Evolutionary conservation across 2,113 vertebrate species (phyloP).

Genomic region (Psophia crepitans): DNA sequence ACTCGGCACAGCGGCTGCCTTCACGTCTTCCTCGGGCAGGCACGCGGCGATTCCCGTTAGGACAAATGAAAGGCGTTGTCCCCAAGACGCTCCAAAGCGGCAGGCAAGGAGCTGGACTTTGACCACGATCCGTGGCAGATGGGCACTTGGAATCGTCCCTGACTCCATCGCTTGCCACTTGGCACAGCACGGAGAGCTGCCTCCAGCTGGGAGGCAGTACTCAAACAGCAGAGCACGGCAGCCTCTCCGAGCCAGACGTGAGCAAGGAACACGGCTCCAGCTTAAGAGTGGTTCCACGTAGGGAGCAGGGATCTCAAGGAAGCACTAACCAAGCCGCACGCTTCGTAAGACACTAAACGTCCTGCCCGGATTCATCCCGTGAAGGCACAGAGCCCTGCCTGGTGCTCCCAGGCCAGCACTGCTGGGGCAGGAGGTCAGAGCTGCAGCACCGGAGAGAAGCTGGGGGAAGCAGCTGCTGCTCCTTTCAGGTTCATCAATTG

Average conservation of each 20-base stretch:
- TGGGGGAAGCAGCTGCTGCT: background rate
- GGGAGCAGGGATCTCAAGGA: background rate
- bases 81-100: background rate
- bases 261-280: background rate
- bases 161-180: background rate
- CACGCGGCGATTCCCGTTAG: background rate
- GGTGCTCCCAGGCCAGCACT: background rate
- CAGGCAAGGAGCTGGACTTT: background rate
- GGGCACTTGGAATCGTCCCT: background rate
- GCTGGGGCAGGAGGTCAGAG: background rate
- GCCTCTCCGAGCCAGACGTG: background rate
- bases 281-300: background rate
- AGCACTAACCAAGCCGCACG: background rate
- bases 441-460: background rate
- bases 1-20: background rate
- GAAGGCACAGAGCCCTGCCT: background rate
- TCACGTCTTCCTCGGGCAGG: background rate
- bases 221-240: background rate
- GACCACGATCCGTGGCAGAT: background rate
- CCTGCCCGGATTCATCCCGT: background rate
- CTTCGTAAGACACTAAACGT: background rate
- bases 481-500: background rate
- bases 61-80: background rate
- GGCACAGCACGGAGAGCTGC: background rate
- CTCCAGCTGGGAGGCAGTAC: background rate